These are phyloP conservation scores for Psilopsiagon aymara DNA, from an alignment of 2,113 vertebrate species.

Conservation along the genomic window DNA sequence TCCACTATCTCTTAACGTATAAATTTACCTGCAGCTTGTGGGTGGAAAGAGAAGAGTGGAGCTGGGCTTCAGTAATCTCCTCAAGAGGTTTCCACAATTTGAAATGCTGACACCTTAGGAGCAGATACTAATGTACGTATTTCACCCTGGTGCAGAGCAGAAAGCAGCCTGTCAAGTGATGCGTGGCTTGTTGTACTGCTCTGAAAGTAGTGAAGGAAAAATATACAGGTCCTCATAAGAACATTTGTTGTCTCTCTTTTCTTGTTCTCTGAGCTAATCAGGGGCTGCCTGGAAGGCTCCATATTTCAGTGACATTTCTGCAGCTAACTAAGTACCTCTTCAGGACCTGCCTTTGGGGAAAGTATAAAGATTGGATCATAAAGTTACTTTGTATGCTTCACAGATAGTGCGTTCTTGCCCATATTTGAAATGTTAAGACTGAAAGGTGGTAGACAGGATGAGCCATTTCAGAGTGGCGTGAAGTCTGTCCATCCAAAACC, in stretches of 20 bases:
- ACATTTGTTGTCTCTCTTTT: neutral
- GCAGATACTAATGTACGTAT: neutral
- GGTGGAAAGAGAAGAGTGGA: neutral
- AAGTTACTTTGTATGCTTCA: neutral
- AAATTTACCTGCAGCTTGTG: neutral
- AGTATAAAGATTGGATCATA: neutral
- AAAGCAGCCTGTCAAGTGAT: neutral
- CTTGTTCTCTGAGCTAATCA: neutral
- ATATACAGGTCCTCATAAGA: neutral
- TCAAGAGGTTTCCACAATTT: neutral
- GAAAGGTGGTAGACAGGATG: neutral
- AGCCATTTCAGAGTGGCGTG: neutral
- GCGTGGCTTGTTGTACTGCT: neutral
- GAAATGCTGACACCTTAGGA: neutral
- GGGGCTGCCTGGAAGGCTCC: neutral
- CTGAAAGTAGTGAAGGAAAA: neutral
- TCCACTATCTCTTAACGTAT: neutral
- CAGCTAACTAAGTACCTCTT: neutral
- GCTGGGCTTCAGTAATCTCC: neutral
- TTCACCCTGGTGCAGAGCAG: neutral
- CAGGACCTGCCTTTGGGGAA: neutral
- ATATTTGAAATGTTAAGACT: neutral
- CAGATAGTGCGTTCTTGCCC: neutral
- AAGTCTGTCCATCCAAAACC: neutral
- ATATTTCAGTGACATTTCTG: neutral